A percentile compares a stretch with the other conserved stretches of the same genome.
Evolutionary conservation across 1,140 invertebrate genomes (phyloP).

Genomic region (Drosophila setifemur): DNA sequence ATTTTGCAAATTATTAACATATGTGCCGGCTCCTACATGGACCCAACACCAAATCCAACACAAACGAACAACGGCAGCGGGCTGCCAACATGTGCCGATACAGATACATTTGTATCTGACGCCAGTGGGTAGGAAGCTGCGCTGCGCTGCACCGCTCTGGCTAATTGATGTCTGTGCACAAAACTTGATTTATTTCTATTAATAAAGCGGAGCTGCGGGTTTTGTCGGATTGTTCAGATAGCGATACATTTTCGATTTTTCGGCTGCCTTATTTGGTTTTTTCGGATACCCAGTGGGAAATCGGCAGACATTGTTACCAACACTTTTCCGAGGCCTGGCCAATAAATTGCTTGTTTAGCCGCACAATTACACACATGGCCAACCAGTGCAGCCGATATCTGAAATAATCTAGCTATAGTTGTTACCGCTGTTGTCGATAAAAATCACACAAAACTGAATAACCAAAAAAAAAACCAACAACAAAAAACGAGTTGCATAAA

Average conservation of each 20-base stretch:
- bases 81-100: slow-evolving; percentile 43
- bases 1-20: slow-evolving; percentile 81
- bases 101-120: slow-evolving; percentile 79
- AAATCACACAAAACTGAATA: slow-evolving; percentile 69
- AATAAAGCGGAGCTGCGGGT: slow-evolving; percentile 51
- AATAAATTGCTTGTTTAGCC: slow-evolving; percentile 69
- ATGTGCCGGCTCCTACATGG: slow-evolving; percentile 51
- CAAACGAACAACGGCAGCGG: slow-evolving; percentile 6
- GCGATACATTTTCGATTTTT: slow-evolving; percentile 34
- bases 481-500: slow-evolving; percentile 79
- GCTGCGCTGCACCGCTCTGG: slow-evolving; percentile 7
- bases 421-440: slow-evolving; percentile 49
- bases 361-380: slow-evolving; percentile 58
- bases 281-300: slow-evolving; percentile 33
- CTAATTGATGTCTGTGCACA: slow-evolving; percentile 78
- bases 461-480: too few relatives aligned
- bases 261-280: slow-evolving; percentile 30
- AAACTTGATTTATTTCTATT: slow-evolving; percentile 81
- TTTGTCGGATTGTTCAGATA: slow-evolving; percentile 19
- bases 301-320: not conserved
- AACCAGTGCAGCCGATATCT: slow-evolving; percentile 27
- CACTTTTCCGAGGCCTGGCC: slow-evolving; percentile 4
- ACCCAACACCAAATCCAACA: too few relatives aligned
- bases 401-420: slow-evolving; percentile 41
- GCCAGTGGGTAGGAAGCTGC: slow-evolving; percentile 51